Evolutionary conservation across 2,797 vertebrate species (phyloP), one percentile per base, ranked within the genome.

Genomic region (Salarias fasciatus): DNA sequence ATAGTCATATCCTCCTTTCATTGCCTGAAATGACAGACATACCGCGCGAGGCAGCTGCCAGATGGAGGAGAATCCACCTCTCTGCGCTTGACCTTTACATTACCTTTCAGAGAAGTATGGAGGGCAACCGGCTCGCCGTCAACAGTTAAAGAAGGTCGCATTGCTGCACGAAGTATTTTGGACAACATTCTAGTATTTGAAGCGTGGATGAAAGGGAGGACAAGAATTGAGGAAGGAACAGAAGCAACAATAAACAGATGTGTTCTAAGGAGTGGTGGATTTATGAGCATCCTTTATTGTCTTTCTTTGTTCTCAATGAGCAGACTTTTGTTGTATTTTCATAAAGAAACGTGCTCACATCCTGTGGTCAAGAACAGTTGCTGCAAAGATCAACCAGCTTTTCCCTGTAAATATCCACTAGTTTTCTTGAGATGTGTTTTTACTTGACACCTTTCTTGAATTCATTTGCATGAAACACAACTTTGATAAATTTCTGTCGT

Each of bases 181-280:
- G 51, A 18, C 3, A 31, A 41, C 38, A 51, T 63, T 69, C 2
- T 5, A 37, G 41, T 12, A 3, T 28, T 47, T 41, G 43, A 43
- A 30, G 49, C 49, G 59, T 12, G 24, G 29, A 38, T 74, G 18
- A 24, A 75, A 75, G 42, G 15, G 40, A 36, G 38, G 28, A 49
- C 51, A 28, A 50, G 42, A 60, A 35, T 1, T n/a, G 38, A 56
- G 9, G 38, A 72, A 79, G 35, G n/a, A 60, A 71, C 44, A 55
- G 33, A 48, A 30, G 55, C 57, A 68, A 79, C 59, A 53, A 38
- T 46, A 66, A 79, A 65, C 75, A 86, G 82, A 85, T 83, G 82
- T 78, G 58, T 30, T 72, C 35, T 52, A 18, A 24, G 18, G 18
- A 24, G 18, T 3, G 18, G 24, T 77, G 35, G 61, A 63, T 75